Evolutionary conservation across 2,888 invertebrate genomes (phyloP), one percentile per base, ranked within the genome.

Genomic region (Ophion ventricosus): DNA sequence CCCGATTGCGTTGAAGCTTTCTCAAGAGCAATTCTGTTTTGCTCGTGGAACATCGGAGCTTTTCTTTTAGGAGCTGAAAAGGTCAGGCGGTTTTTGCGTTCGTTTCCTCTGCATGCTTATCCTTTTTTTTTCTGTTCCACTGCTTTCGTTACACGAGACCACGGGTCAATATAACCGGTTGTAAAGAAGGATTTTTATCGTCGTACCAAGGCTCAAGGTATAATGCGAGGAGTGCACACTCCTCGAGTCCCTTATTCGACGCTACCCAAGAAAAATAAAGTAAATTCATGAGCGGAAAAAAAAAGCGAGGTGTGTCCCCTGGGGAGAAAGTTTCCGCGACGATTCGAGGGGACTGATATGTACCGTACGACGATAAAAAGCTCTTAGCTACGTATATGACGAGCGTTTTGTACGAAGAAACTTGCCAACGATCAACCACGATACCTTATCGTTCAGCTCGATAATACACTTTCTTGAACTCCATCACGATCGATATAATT

Each of bases 151-250:
- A 63, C 56, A n/a, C 64, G 73, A 80, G 49, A 66, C 14, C 49
- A 35, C 61, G 54, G 54, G 70, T 56, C 79, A 64, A 72, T 77
- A 73, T 67, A 77, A 77, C 77, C 77, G 76, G 77, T 82, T 82
- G 72, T 20, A 66, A 72, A 73, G 66, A 40, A 57, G 79, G 70
- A 66, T 72, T 61, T 80, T 77, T 74, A 80, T 83, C 76, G 73
- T n/a, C 49, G 11, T 35, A 26, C 43, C 67, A 56, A 83, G 61
- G 67, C 43, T 43, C 43, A 14, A 43, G 43, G 43, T 43, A 43
- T 63, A 40, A 80, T 63, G 43, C 63, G 57, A 72, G 43, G 76
- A 57, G 73, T 40, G 70, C 40, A 20, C 25, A 35, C 57, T 69
- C 20, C 29, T 35, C 35, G 49, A 25, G 49, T 54, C 40, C 56